Evolutionary conservation across 2,888 invertebrate genomes (phyloP).

Genomic region (Quadroppia sp.): DNA sequence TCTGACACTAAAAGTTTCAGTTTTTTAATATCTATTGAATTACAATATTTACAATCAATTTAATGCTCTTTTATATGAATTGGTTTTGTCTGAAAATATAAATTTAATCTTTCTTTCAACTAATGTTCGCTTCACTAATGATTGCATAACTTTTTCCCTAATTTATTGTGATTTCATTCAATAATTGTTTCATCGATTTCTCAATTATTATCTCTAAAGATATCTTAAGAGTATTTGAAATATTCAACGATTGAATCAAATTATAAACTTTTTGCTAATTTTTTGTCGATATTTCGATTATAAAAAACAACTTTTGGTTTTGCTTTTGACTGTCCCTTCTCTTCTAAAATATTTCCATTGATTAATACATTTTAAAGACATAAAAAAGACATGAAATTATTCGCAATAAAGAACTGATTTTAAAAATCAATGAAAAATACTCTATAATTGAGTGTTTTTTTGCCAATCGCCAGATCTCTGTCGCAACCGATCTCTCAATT

Average conservation of each 20-base stretch:
- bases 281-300: not conserved
- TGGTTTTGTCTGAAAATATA: constrained; percentile 19
- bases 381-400: not conserved
- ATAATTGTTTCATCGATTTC: too few relatives aligned
- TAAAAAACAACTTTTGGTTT: constrained; percentile 28
- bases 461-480: constrained; percentile 22
- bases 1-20: not conserved
- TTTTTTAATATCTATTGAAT: not conserved
- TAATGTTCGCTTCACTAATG: constrained; percentile 25
- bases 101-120: not conserved
- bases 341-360: constrained; percentile 9
- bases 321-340: not conserved
- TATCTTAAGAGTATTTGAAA: constrained; percentile 15
- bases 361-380: constrained; percentile 24
- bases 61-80: constrained; percentile 21
- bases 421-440: not conserved
- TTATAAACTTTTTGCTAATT: not conserved
- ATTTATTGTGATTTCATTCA: constrained; percentile 2
- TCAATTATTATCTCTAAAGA: constrained; percentile 10
- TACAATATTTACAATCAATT: constrained; percentile 35
- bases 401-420: not conserved
- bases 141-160: constrained; percentile 20
- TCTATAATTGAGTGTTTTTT: constrained; percentile 5
- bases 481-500: constrained; percentile 18
- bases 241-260: not conserved